These are phyloP conservation scores for Rhadinocentrus ornatus DNA, from an alignment of 2,797 vertebrate genomes.

Conservation along the genomic window DNA sequence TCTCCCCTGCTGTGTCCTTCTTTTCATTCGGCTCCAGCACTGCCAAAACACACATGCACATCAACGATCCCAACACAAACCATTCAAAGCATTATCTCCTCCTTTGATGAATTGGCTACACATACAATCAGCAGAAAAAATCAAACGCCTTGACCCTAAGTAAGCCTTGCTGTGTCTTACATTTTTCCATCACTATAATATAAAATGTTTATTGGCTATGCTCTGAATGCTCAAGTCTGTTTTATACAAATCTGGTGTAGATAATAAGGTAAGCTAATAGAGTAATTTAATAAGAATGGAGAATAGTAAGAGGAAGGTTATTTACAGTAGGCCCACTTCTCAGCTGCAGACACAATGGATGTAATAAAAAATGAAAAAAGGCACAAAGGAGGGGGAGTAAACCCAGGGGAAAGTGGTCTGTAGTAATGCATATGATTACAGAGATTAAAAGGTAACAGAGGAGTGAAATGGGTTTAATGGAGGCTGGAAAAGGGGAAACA, in stretches of 20 bases:
- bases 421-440: slow-evolving; percentile 2
- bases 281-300: slow-evolving; percentile 6
- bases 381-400: background rate
- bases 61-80: slow-evolving; percentile 38
- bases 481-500: slow-evolving; percentile 18
- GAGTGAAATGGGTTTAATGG: slow-evolving; percentile 27
- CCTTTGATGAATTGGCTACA: background rate
- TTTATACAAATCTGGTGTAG: slow-evolving; percentile 7
- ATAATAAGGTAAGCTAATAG: slow-evolving; percentile 11
- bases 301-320: slow-evolving; percentile 2
- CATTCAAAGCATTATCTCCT: slow-evolving; percentile 19
- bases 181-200: slow-evolving; percentile 1
- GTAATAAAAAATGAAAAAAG: background rate
- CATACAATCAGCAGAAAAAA: slow-evolving; percentile 1
- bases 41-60: slow-evolving; percentile 58
- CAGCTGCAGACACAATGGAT: slow-evolving; percentile 3
- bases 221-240: slow-evolving; percentile 19
- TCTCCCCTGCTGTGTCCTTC: slow-evolving; percentile 52
- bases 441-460: slow-evolving; percentile 34
- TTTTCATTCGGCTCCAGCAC: slow-evolving; percentile 80
- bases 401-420: background rate
- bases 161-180: slow-evolving; percentile 23
- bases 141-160: slow-evolving; percentile 25
- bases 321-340: slow-evolving; percentile 1
- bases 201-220: slow-evolving; percentile 20